Conservation (phyloP, 2,888 invertebrate genomes). For the Aspidapion aeneum region DNA sequence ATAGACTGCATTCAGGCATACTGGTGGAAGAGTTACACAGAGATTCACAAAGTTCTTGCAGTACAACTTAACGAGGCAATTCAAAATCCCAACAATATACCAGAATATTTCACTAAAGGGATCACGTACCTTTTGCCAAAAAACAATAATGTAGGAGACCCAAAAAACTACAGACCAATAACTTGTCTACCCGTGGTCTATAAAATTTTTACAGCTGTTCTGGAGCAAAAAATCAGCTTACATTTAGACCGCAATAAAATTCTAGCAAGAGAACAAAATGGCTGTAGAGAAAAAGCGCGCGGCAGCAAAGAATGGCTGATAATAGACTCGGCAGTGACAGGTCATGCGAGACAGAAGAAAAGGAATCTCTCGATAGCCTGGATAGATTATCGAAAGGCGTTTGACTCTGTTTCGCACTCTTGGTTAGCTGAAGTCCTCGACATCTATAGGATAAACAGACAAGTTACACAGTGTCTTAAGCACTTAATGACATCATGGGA, state of each 20-base stretch:
- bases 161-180: neutral
- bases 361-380: conserved; percentile 3
- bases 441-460: neutral
- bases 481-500: neutral
- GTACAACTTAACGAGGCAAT: neutral
- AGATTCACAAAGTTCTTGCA: neutral
- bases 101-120: too few relatives aligned
- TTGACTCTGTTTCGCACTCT: conserved; percentile 4
- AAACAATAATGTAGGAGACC: neutral
- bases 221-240: neutral
- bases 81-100: neutral
- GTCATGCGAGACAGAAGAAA: neutral
- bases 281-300: neutral
- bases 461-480: neutral
- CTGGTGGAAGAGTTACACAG: neutral
- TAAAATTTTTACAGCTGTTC: neutral
- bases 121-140: too few relatives aligned
- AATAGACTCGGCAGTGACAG: neutral
- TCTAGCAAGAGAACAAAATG: conserved; percentile 1
- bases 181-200: neutral
- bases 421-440: neutral
- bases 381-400: conserved; percentile 2
- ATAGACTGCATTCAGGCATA: neutral
- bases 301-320: neutral
- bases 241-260: neutral